Conservation (phyloP, 2,797 vertebrate species). For the Helarctos malayanus region DNA sequence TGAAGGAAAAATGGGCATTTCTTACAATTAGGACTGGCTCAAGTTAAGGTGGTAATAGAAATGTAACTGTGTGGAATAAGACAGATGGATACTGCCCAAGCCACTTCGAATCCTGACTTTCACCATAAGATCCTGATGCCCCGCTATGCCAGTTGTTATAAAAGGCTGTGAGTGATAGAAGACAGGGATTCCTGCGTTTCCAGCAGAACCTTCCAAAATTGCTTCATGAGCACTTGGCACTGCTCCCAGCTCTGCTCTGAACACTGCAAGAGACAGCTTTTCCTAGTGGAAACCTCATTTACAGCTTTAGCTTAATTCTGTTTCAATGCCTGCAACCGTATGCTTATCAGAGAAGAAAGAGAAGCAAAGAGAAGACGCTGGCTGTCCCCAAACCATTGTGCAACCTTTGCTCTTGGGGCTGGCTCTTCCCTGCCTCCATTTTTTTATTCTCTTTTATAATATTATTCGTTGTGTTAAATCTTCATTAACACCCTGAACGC, state of each 20-base stretch:
- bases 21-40: not conserved
- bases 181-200: conserved; percentile 65
- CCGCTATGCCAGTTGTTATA: not conserved
- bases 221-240: conserved; percentile 79
- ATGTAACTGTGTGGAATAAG: not conserved
- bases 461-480: conserved; percentile 55
- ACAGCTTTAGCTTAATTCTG: conserved; percentile 76
- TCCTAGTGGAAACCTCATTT: conserved; percentile 76
- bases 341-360: conserved; percentile 71
- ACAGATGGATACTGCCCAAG: not conserved
- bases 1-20: not conserved
- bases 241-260: conserved; percentile 76
- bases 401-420: fast-evolving
- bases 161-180: not conserved
- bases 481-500: conserved; percentile 73
- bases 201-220: conserved; percentile 76
- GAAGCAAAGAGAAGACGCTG: not conserved
- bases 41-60: not conserved
- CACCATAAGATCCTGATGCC: not conserved
- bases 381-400: conserved; percentile 12
- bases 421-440: conserved; percentile 42
- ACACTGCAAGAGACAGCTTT: conserved; percentile 10
- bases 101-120: not conserved
- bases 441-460: not conserved
- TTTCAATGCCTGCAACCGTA: conserved; percentile 63